Conservation (phyloP, 23 tunicate genomes). For the Styela clava region DNA sequence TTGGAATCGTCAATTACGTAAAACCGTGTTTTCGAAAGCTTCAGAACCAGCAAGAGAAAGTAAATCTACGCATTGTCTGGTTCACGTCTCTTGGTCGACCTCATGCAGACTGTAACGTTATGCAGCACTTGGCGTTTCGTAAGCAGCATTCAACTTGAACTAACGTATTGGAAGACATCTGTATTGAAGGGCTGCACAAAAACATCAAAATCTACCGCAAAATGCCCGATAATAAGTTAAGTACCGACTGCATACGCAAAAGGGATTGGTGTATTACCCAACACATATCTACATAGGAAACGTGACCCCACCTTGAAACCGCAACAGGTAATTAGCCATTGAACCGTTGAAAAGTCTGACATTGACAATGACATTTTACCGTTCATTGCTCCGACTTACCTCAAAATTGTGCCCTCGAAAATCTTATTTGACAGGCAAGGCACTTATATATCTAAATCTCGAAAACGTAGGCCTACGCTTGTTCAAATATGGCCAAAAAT, state of each 20-base stretch:
- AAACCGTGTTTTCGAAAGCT: no score
- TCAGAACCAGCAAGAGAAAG: no score
- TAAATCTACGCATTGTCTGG: no score
- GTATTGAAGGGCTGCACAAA: not conserved
- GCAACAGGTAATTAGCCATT: conserved; percentile 1
- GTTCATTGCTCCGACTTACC: conserved; percentile 14
- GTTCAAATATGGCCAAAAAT: no score
- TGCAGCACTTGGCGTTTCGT: no score
- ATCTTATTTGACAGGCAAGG: no score
- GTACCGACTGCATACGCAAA: not conserved
- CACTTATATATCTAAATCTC: no score
- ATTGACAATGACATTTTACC: conserved; percentile 15
- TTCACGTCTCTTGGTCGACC: conserved; percentile 28
- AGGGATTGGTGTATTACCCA: not conserved
- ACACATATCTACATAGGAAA: not conserved
- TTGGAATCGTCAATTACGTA: no score
- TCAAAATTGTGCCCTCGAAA: no score
- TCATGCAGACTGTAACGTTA: not conserved
- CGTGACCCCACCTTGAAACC: not conserved
- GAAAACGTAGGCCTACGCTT: no score
- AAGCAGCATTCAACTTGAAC: no score
- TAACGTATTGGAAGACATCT: not conserved
- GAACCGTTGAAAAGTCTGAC: conserved; percentile 24
- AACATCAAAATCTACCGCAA: not conserved
- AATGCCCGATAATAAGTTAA: not conserved